phyloP scores from a whole-genome alignment of 35 echinoderm and acorn worm genomes.

The Heliocidaris tuberculata region DNA sequence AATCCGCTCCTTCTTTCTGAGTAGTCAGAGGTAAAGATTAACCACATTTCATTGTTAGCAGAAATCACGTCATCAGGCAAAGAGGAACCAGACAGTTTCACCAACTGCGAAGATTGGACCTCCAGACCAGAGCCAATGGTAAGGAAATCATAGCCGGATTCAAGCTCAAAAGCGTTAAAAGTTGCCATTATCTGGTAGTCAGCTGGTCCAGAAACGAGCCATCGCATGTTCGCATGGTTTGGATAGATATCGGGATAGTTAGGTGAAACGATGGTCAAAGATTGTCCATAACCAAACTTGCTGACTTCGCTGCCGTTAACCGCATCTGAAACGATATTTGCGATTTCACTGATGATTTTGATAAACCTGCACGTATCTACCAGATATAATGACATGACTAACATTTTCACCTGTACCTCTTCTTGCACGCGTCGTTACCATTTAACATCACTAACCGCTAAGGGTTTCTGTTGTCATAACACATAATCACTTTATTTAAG shows the following conservation, averaged over 20 bases:
- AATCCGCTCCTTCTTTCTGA: background rate
- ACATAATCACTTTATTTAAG: too few species aligned
- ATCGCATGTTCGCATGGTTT: background rate
- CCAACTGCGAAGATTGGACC: background rate
- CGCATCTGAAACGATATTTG: background rate
- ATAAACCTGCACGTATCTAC: too few species aligned
- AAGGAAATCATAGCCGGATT: slow-evolving; percentile 32
- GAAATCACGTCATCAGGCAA: slow-evolving; percentile 24
- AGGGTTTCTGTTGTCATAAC: too few species aligned
- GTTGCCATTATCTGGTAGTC: background rate
- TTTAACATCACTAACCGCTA: too few species aligned
- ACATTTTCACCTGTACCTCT: too few species aligned
- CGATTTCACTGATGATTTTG: background rate
- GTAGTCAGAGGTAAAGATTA: slow-evolving; percentile 5
- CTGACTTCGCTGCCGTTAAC: background rate
- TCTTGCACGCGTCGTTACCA: too few species aligned
- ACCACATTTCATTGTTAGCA: background rate
- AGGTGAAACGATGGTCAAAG: background rate
- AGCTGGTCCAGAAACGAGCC: background rate
- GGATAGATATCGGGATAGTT: slow-evolving; percentile 2
- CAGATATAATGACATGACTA: too few species aligned
- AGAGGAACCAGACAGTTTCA: background rate
- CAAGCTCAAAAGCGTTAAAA: slow-evolving; percentile 5
- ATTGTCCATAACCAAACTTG: background rate
- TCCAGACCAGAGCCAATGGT: background rate